phyloP scores from a whole-genome alignment of 2,888 invertebrate species.

The Hemaris fuciformis region DNA sequence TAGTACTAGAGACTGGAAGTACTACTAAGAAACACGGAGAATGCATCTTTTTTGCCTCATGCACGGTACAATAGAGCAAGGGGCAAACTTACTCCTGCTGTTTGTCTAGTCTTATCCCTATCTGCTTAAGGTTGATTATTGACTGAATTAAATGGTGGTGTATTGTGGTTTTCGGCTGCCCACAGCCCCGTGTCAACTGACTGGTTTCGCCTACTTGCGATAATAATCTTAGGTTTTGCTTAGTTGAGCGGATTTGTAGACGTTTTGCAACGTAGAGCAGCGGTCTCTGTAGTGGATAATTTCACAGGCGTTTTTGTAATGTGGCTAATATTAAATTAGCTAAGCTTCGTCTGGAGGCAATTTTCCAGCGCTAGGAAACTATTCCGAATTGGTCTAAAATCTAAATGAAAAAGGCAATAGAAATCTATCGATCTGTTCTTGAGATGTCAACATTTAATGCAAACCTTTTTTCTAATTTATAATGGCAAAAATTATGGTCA shows the following conservation, averaged over 20 bases:
- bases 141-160: not conserved
- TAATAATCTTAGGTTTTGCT: constrained; percentile 34
- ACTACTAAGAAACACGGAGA: constrained; percentile 7
- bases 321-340: too few species aligned
- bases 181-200: constrained; percentile 32
- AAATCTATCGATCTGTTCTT: too few species aligned
- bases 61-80: constrained; percentile 9
- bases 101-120: constrained; percentile 10
- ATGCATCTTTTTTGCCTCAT: constrained; percentile 11
- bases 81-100: constrained; percentile 25
- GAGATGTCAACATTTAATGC: too few species aligned
- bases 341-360: too few species aligned
- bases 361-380: too few species aligned
- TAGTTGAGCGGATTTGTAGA: constrained; percentile 15
- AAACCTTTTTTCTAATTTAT: too few species aligned
- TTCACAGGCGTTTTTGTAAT: not conserved
- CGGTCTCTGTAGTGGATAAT: constrained; percentile 26
- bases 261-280: constrained; percentile 31
- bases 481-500: too few species aligned
- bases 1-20: not conserved
- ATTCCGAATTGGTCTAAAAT: too few species aligned
- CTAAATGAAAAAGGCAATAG: too few species aligned
- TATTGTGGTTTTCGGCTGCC: constrained; percentile 29
- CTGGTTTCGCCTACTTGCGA: constrained; percentile 44
- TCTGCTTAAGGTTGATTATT: not conserved